Evolutionary conservation across 2,888 invertebrate species (phyloP), one percentile per base, ranked within the genome.

Genomic region (Norana najaformis): DNA sequence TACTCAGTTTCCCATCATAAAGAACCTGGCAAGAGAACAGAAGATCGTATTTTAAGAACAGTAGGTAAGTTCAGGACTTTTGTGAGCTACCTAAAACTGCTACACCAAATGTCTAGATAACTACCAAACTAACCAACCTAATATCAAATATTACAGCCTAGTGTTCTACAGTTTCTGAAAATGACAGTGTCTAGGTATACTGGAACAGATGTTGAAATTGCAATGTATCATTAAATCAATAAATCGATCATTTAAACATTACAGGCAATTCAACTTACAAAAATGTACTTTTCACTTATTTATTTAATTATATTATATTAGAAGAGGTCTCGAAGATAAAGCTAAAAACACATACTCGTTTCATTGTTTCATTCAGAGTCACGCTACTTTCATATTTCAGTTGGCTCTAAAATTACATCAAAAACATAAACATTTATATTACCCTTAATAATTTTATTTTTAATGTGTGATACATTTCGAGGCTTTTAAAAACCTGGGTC

Each of bases 331-430:
- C 23, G 23, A 69, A 69, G 69, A 69, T n/a, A n/a, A 69, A n/a
- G 69, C n/a, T n/a, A n/a, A n/a, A 85, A 35, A 85, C 37, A 85
- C 85, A 36, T 37, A 85, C 85, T n/a, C 23, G 36, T 14, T 36
- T 85, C 85, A 85, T 85, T 36, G 35, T 23, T 6, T 85, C 85
- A 85, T 23, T 37, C 85, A 85, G 37, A 85, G 85, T 11, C 18
- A 85, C 36, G 16, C 23, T 37, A 85, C 85, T 85, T 37, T 85
- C 85, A 85, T 35, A 85, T 36, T 85, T 85, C 85, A 85, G 35
- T 35, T 85, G 85, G 37, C 85, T 85, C 85, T 85, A 37, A 85
- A 85, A 85, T 85, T 69, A 69, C 69, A 69, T 69, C n/a, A 23
- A 47, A 47, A 47, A 47, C 47, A 47, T 47, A 47, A 47, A 47